These are phyloP conservation scores for Sinodicranocentrus sp. DNA, from an alignment of 2,888 invertebrate genomes.

Conservation along the genomic window DNA sequence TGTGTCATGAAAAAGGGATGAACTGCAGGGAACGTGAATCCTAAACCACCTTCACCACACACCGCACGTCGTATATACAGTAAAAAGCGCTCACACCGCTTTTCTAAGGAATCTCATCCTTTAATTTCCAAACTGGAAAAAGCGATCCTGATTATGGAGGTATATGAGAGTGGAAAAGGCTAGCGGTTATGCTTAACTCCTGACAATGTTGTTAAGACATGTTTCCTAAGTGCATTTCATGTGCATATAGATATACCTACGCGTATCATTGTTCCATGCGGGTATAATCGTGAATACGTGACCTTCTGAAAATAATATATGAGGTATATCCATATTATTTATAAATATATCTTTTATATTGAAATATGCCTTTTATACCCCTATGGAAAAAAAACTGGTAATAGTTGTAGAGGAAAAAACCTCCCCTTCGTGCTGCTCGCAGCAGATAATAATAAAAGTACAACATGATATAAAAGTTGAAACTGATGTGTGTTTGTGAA, in stretches of 20 bases:
- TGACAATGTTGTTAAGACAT: background rate
- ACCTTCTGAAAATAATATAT: slow-evolving; percentile 46
- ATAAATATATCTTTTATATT: background rate
- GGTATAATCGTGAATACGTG: slow-evolving; percentile 33
- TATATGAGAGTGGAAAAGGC: background rate
- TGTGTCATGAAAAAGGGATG: slow-evolving; percentile 16
- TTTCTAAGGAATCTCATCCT: background rate
- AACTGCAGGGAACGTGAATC: slow-evolving; percentile 43
- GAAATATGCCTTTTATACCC: background rate
- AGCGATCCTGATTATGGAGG: slow-evolving; percentile 10
- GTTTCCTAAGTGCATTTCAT: slow-evolving; percentile 6
- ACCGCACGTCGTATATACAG: background rate
- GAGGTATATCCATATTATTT: background rate
- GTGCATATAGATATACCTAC: background rate
- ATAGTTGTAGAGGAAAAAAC: slow-evolving; percentile 25
- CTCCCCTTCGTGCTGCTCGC: slow-evolving; percentile 30
- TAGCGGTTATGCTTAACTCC: too few species aligned
- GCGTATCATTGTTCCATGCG: background rate
- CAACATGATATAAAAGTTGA: slow-evolving; percentile 38
- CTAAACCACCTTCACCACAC: slow-evolving; percentile 36
- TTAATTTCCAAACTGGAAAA: background rate
- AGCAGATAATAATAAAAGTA: slow-evolving; percentile 50
- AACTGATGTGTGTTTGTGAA: slow-evolving; percentile 46
- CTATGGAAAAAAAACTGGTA: slow-evolving; percentile 51
- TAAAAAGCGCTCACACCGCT: slow-evolving; percentile 1